Conservation (phyloP, 2,797 vertebrate genomes). For the Spondyliosoma cantharus region DNA sequence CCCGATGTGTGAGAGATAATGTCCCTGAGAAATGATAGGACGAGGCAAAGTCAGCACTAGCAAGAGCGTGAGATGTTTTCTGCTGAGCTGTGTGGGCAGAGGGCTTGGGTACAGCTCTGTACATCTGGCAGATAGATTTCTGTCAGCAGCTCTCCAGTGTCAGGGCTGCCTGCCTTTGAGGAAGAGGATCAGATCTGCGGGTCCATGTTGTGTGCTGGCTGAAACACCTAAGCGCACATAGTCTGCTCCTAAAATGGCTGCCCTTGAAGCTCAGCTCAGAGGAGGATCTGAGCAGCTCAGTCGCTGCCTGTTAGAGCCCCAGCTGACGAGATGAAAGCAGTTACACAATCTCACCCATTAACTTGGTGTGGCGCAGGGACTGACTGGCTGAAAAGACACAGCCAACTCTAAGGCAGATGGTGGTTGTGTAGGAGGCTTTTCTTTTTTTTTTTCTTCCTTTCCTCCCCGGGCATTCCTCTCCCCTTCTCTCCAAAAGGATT, state of each 20-base stretch:
- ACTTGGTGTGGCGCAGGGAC: slow-evolving; percentile 88
- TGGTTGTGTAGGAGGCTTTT: slow-evolving; percentile 67
- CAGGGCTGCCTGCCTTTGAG: slow-evolving; percentile 84
- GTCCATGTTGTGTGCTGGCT: slow-evolving; percentile 94
- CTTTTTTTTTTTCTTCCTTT: slow-evolving; percentile 41
- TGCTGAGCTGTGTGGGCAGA: slow-evolving; percentile 82
- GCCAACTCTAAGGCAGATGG: slow-evolving; percentile 71
- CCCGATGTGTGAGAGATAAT: slow-evolving; percentile 74
- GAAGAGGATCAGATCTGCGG: slow-evolving; percentile 89
- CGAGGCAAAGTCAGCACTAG: slow-evolving; percentile 71
- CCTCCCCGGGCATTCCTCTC: slow-evolving; percentile 56
- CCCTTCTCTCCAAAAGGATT: slow-evolving; percentile 66
- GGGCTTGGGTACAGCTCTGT: slow-evolving; percentile 75
- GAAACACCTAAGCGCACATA: slow-evolving; percentile 84
- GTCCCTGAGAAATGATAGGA: slow-evolving; percentile 74
- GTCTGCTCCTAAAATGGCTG: slow-evolving; percentile 98
- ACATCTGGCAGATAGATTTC: slow-evolving; percentile 88
- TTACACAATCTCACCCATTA: slow-evolving; percentile 91
- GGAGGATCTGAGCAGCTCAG: slow-evolving; percentile 94
- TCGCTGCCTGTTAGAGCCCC: slow-evolving; percentile 90
- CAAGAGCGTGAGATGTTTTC: slow-evolving; percentile 76
- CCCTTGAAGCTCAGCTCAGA: slow-evolving; percentile 90
- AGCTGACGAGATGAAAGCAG: slow-evolving; percentile 92
- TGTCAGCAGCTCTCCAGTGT: slow-evolving; percentile 86
- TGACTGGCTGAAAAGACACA: slow-evolving; percentile 82